These are phyloP conservation scores for Hippoglossus hippoglossus DNA, from an alignment of 2,797 vertebrate genomes.

Conservation along the genomic window DNA sequence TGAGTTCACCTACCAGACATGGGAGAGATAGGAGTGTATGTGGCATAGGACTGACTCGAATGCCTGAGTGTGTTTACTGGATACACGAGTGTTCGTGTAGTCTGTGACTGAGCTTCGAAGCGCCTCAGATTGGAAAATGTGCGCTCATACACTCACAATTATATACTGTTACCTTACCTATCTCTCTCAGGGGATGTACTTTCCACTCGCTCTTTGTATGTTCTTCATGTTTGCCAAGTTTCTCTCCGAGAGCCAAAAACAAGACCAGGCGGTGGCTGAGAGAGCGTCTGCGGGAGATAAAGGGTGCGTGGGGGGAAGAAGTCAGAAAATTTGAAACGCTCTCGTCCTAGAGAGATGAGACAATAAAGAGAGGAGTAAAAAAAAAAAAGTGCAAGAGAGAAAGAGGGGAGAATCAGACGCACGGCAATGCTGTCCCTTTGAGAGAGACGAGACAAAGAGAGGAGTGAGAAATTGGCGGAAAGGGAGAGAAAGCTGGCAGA, in stretches of 20 bases:
- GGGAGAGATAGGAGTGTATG: constrained; percentile 40
- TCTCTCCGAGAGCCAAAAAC: constrained; percentile 47
- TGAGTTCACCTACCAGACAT: constrained; percentile 53
- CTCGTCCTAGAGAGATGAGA: constrained; percentile 27
- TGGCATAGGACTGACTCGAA: constrained; percentile 37
- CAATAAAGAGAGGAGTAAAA: constrained; percentile 13
- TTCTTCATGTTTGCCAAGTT: constrained; percentile 49
- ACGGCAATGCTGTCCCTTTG: constrained; percentile 30
- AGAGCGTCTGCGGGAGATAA: constrained; percentile 31
- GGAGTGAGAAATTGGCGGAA: background rate
- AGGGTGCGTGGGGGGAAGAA: constrained; percentile 3
- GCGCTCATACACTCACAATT: constrained; percentile 31
- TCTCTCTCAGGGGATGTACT: constrained; percentile 25
- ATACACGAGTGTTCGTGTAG: constrained; percentile 39
- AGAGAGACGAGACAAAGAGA: constrained; percentile 36
- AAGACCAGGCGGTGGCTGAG: constrained; percentile 23
- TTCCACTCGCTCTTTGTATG: constrained; percentile 34
- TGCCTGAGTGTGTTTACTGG: constrained; percentile 49
- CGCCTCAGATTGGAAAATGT: constrained; percentile 42
- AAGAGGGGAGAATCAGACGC: constrained; percentile 16
- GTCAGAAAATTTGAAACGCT: constrained; percentile 20
- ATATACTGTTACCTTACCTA: constrained; percentile 25
- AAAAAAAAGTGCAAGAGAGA: constrained; percentile 16
- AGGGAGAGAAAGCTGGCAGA: constrained; percentile 28
- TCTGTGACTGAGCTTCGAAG: constrained; percentile 36